Base-by-base conservation (phyloP, 2,797 vertebrate genomes). In the Rachycentron canadum region DNA sequence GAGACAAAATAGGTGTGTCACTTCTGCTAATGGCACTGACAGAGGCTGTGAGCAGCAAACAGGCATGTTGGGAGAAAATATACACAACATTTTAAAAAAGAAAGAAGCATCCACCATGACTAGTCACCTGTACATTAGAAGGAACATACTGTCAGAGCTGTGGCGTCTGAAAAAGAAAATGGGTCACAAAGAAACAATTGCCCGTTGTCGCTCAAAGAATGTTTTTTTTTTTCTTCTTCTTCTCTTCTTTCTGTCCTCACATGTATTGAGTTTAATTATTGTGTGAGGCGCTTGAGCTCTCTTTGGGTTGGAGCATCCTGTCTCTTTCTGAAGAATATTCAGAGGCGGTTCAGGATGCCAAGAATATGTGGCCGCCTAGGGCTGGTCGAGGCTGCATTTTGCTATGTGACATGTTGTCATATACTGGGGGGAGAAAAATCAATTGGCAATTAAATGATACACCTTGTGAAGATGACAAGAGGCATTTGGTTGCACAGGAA, bases 381-480 rank as follows among this genome's bases (percentile, higher is more conserved):
- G 96, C 95, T 94, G 96, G 93, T 25, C 91, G 92, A 93, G 93
- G 95, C 96, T 96, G 96, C 96, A 94, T 97, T 97, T 97, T 97
- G 96, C 96, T 96, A 93, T 96, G 95, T 98, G 97, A 98, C 97
- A 96, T 96, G 96, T 97, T 97, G 97, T 99, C 98, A 98, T 97
- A 97, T 96, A 95, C 95, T 52, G 71, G 86, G 69, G 78, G 79
- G 72, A 95, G 86, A 88, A 96, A 97, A 97, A 98, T 99, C 97
- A 98, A 98, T 98, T 97, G 98, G 97, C 97, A 99, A 99, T 99
- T 98, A 99, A 98, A 98, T 96, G 97, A 98, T 98, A 97, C 96
- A 98, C 97, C 97, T 99, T 98, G 96, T 96, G 96, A 97, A 95
- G 96, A 97, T 97, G 98, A 98, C 97, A 97, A 97, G 97, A 97